Evolutionary conservation across 2,113 vertebrate genomes (phyloP), one percentile per base, ranked within the genome.

Genomic region (Rafetus swinhoei): DNA sequence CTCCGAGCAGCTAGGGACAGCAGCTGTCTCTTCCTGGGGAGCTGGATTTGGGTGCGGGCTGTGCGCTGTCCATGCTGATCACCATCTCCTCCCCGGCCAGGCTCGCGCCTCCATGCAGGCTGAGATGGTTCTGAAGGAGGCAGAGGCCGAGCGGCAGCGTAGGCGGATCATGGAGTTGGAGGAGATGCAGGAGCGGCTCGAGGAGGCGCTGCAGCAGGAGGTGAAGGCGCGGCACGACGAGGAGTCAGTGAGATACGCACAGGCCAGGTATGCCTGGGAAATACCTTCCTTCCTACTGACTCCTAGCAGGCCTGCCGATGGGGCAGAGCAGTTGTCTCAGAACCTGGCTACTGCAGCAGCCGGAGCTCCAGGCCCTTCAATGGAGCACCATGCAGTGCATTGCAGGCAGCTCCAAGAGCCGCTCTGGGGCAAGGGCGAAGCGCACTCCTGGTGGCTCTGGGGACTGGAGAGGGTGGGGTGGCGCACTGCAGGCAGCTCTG

Each of bases 91-190:
- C 52, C 24, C 9, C 0, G 0, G 6, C 0, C 94, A 99, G 99
- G 99, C 99, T 4, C 98, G 99, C 2, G 99, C 99, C 88, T 99
- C 98, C 91, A 99, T 99, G 99, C 98, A 99, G 96, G 99, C 98
- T 2, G 99, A 99, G 97, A 99, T 99, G 98, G 99, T 98, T 54
- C 96, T 99, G 95, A 99, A 99, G 92, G 98, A 99, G 95, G 98
- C 98, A 3, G 99, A 99, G 95, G 99, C 99, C 0, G 98, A 99
- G 94, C 97, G 97, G 39, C 99, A 99, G 96, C 98, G 97, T 94
- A 99, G 98, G 96, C 98, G 99, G 96, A 99, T 99, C 89, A 59
- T 90, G 84, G 99, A 99, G 96, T 97, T 99, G 95, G 99, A 99
- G 93, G 99, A 99, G 83, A 99, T 99, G 99, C 99, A 99, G 97